phyloP scores from a whole-genome alignment of 2,888 invertebrate genomes.

The Gerris lacustris region DNA sequence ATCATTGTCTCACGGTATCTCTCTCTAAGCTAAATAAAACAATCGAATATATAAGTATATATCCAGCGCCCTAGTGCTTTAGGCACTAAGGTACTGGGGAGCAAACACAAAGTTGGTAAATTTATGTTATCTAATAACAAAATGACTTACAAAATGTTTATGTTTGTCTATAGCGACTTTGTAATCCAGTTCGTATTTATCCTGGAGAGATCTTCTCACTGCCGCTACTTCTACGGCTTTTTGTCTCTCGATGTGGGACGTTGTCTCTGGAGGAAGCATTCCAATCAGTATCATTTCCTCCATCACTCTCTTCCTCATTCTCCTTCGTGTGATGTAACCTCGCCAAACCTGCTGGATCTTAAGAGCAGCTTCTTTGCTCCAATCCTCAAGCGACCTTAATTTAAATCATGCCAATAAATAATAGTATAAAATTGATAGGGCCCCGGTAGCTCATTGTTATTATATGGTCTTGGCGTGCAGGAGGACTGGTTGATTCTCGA shows the following conservation, averaged over 20 bases:
- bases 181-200: conserved; percentile 53
- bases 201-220: conserved; percentile 52
- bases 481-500: no score
- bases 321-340: conserved; percentile 59
- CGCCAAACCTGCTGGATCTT: conserved; percentile 82
- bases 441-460: no score
- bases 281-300: conserved; percentile 83
- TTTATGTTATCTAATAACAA: no score
- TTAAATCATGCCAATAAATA: no score
- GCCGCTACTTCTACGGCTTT: conserved; percentile 36
- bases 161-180: conserved; percentile 48
- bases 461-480: no score
- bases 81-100: no score
- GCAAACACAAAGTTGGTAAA: no score
- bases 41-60: neutral
- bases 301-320: conserved; percentile 55
- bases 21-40: neutral
- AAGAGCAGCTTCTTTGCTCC: conserved; percentile 56
- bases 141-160: conserved; percentile 29
- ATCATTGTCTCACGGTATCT: conserved; percentile 43
- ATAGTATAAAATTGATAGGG: no score
- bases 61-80: no score
- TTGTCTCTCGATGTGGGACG: conserved; percentile 34
- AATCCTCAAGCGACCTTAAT: conserved; percentile 28
- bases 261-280: conserved; percentile 36